Evolutionary conservation across 37 sponge, comb jelly and placozoan species (phyloP), one percentile per base, ranked within the genome.

Genomic region (Sycon ciliatum): DNA sequence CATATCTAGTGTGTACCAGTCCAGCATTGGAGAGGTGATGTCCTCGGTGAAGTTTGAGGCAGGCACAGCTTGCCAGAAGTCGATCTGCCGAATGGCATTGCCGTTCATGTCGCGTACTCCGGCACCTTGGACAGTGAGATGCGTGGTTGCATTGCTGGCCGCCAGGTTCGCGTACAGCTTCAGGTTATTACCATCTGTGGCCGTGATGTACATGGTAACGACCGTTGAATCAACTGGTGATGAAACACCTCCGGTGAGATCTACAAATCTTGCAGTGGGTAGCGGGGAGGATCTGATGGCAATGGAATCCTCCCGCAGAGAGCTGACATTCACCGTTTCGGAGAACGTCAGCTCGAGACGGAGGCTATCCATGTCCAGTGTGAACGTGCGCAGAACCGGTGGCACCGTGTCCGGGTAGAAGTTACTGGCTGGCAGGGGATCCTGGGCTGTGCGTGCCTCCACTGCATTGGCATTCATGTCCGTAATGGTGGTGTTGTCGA

Each of bases 311-410:
- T n/a, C n/a, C n/a, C n/a, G n/a, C 67, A 92, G 76, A 7, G 85
- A 78, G 23, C 54, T 27, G 24, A 71, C 68, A 82, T 81, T 81
- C 0, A 91, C 69, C 6, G 87, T 83, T 67, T 91, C 92, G 20
- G 92, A 74, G 71, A 92, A 92, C 0, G 83, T 85, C 1, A 92
- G n/a, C n/a, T n/a, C n/a, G n/a, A n/a, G n/a, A n/a, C n/a, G n/a
- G n/a, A n/a, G n/a, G n/a, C n/a, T 13, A 58, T 87, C 69, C 40
- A 92, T 38, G 64, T 92, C 80, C 13, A 92, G 80, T 13, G 71
- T 69, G 38, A 87, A 87, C 0, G 37, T 56, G 1, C 70, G 57
- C 0, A 84, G 57, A 6, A n/a, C 29, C 27, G 93, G 93, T 33
- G 32, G 37, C 18, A 65, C 81, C 2, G 4, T 32, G 57, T 92